Evolutionary conservation across 1,140 invertebrate species (phyloP).

Genomic region (Centruroides vittatus): DNA sequence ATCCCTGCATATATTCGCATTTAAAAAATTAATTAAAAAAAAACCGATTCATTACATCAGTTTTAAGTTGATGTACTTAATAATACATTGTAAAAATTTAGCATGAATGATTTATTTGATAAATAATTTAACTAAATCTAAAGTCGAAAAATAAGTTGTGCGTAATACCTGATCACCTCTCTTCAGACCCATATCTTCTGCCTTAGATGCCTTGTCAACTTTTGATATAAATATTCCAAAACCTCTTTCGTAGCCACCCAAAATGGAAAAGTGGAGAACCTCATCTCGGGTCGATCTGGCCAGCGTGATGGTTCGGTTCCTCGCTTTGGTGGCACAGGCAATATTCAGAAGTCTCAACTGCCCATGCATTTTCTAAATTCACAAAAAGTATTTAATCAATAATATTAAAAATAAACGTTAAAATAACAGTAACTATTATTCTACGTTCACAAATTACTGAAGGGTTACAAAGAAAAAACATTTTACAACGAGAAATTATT

Average conservation of each 20-base stretch:
- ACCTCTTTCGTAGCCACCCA: constrained; percentile 79
- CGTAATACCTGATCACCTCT: constrained; percentile 68
- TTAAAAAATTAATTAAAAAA: too few relatives aligned
- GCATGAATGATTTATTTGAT: too few relatives aligned
- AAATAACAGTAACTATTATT: not conserved
- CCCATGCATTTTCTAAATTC: constrained; percentile 16
- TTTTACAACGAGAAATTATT: not conserved
- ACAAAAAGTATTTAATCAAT: constrained; percentile 2
- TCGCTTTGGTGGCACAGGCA: constrained; percentile 89
- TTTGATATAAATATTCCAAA: constrained; percentile 92
- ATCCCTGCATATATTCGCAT: too few relatives aligned
- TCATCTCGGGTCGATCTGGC: constrained; percentile 74
- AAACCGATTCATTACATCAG: too few relatives aligned
- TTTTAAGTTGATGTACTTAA: too few relatives aligned
- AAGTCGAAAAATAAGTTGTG: too few relatives aligned
- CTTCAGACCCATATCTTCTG: constrained; percentile 90
- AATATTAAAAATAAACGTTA: not conserved
- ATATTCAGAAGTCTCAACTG: constrained; percentile 73
- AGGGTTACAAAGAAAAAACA: not conserved
- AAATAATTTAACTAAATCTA: too few relatives aligned
- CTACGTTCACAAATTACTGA: not conserved
- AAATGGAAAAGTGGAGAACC: constrained; percentile 78
- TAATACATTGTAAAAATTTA: too few relatives aligned
- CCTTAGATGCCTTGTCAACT: constrained; percentile 80
- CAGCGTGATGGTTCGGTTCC: constrained; percentile 76